Evolutionary conservation across 2,888 invertebrate genomes (phyloP).

Genomic region (Trichopria drosophilae): DNA sequence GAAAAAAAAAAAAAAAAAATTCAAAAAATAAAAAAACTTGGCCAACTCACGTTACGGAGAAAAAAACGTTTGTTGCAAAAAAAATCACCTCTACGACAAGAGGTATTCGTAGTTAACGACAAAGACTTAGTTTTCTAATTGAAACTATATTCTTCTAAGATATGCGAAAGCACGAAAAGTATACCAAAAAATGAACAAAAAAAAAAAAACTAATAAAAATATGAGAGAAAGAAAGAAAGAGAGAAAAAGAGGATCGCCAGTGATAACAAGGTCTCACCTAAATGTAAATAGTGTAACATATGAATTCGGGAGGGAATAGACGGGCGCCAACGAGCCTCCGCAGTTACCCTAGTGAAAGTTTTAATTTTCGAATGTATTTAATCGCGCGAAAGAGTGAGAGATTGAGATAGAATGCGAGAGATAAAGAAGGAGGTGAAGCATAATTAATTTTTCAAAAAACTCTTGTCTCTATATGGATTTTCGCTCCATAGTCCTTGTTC

Average conservation of each 20-base stretch:
- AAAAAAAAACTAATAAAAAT: slow-evolving; percentile 19
- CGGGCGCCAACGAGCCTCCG: slow-evolving; percentile 48
- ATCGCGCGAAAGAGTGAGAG: slow-evolving; percentile 20
- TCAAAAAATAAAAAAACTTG: slow-evolving; percentile 11
- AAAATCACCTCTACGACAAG: slow-evolving; percentile 30
- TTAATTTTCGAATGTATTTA: slow-evolving; percentile 40
- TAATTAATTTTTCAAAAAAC: slow-evolving; percentile 20
- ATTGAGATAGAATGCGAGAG: slow-evolving; percentile 29
- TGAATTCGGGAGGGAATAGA: slow-evolving; percentile 46
- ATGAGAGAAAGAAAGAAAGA: slow-evolving; percentile 27
- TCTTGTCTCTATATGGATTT: slow-evolving; percentile 32
- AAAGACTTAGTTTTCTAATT: slow-evolving; percentile 57
- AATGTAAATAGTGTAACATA: slow-evolving; percentile 57
- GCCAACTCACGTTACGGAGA: slow-evolving; percentile 15
- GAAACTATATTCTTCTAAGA: slow-evolving; percentile 56
- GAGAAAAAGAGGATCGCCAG: slow-evolving; percentile 1
- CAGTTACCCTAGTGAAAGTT: slow-evolving; percentile 46
- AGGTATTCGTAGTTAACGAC: slow-evolving; percentile 47
- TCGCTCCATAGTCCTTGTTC: too few relatives aligned
- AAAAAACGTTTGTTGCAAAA: slow-evolving; percentile 20
- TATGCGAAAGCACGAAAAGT: slow-evolving; percentile 28
- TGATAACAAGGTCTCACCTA: slow-evolving; percentile 48
- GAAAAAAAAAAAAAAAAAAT: slow-evolving; percentile 11
- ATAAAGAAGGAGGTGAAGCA: slow-evolving; percentile 26
- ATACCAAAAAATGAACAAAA: slow-evolving; percentile 23